Evolutionary conservation across 2,113 vertebrate genomes (phyloP).

Genomic region (Gallinago media): DNA sequence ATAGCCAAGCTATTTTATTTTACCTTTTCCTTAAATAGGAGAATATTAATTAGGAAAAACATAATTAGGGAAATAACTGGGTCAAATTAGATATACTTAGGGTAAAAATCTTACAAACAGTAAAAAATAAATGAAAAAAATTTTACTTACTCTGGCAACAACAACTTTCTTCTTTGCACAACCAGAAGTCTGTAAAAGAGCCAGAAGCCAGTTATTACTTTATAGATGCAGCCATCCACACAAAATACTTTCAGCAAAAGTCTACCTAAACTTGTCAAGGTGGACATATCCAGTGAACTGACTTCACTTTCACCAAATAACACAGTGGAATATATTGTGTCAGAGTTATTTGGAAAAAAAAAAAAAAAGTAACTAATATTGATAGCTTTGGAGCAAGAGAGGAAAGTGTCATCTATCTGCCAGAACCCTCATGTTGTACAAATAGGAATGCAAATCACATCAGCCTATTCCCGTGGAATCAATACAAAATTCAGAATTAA

Average conservation of each 20-base stretch:
- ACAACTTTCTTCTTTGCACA: conserved; percentile 50
- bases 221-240: not conserved
- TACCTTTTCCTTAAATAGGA: not conserved
- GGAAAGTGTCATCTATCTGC: not conserved
- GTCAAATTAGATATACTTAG: not conserved
- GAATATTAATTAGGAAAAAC: not conserved
- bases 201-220: not conserved
- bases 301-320: not conserved
- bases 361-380: not conserved
- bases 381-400: not conserved
- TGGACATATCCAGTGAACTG: not conserved
- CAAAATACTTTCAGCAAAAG: not conserved
- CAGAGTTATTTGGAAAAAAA: not conserved
- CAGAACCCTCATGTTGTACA: not conserved
- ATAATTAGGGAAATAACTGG: not conserved
- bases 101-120: not conserved
- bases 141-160: conserved; percentile 51
- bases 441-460: not conserved
- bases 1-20: not conserved
- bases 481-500: not conserved
- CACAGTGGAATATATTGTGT: not conserved
- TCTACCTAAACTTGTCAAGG: not conserved
- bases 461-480: not conserved
- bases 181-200: conserved; percentile 44
- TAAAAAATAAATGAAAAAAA: not conserved